phyloP scores from a whole-genome alignment of 2,797 vertebrate genomes.

The Phylloscopus collybita region DNA sequence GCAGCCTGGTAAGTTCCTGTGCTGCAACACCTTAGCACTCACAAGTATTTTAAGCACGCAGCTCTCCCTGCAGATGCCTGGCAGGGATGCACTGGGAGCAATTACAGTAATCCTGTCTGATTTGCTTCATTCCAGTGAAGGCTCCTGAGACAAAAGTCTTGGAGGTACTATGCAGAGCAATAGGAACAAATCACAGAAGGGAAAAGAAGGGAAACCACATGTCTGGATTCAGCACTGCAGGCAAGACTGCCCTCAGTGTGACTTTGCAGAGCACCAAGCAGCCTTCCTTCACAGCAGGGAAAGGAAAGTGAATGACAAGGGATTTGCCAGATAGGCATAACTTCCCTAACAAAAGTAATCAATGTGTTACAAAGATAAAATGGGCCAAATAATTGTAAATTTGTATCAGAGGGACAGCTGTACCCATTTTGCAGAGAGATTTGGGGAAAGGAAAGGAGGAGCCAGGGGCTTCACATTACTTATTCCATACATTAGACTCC shows the following conservation, averaged over 20 bases:
- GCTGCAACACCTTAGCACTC: not conserved
- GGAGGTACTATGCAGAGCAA: not conserved
- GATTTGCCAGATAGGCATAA: not conserved
- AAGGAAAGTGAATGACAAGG: not conserved
- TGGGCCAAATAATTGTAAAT: not conserved
- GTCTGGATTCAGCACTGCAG: not conserved
- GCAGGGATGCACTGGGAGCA: not conserved
- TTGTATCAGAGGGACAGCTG: not conserved
- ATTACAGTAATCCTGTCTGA: fast-evolving
- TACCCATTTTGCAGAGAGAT: not conserved
- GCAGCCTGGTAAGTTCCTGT: not conserved
- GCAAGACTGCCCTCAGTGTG: not conserved
- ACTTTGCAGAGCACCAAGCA: not conserved
- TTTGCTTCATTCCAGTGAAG: not conserved
- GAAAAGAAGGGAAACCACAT: not conserved
- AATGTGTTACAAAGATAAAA: not conserved
- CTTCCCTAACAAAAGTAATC: not conserved
- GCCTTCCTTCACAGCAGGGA: not conserved
- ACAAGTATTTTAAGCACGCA: not conserved
- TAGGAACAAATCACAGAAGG: not conserved
- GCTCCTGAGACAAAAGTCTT: not conserved
- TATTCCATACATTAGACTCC: not conserved
- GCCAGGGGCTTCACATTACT: not conserved
- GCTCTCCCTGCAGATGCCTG: not conserved
- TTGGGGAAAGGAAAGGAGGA: not conserved